Base-by-base conservation (phyloP, 2,888 invertebrate species). In the Rutpela maculata region DNA sequence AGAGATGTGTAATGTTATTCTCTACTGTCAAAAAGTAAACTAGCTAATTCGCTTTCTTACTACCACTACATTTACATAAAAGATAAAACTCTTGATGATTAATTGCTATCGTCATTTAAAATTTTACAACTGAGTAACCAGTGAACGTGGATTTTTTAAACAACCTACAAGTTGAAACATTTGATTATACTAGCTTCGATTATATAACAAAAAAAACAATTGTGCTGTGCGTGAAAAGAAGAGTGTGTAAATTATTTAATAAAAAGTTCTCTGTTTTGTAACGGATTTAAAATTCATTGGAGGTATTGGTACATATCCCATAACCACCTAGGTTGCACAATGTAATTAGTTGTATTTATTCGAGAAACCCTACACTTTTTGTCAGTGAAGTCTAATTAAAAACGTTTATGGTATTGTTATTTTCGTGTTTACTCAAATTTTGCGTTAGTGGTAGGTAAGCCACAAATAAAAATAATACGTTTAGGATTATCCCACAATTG, bases 81-180 rank as follows among this genome's bases (percentile, higher is more conserved):
- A 35, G 35, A 62, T 62, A 62, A 62, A 26, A 31, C 38, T 19
- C 18, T 19, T 19, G 35, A 35, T 69, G 69, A 56, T 69, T 35
- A 68, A 68, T 55, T 26, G 31, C 31, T n/a, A 15, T 68, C 26
- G 67, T 56, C 56, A 50, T 68, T 68, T 56, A 19, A 31, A 63
- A 31, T 56, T 50, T 55, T 68, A 68, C 50, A 68, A 68, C 55
- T 22, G 26, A 56, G 67, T 26, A 31, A 67, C 12, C 15, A 55
- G 67, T 26, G 31, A 56, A 55, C 17, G 66, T 66, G 19, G 2
- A n/a, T 22, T 55, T 19, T 56, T 55, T 50, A 26, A 26, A 56
- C 50, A 68, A 17, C 26, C 56, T 56, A 56, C 50, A n/a, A 18
- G 50, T 50, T 60, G 60, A 15, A 60, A 63, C 62, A 63, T 31